Conservation (phyloP, 2,113 vertebrate genomes). For the Synodontis membranacea region DNA sequence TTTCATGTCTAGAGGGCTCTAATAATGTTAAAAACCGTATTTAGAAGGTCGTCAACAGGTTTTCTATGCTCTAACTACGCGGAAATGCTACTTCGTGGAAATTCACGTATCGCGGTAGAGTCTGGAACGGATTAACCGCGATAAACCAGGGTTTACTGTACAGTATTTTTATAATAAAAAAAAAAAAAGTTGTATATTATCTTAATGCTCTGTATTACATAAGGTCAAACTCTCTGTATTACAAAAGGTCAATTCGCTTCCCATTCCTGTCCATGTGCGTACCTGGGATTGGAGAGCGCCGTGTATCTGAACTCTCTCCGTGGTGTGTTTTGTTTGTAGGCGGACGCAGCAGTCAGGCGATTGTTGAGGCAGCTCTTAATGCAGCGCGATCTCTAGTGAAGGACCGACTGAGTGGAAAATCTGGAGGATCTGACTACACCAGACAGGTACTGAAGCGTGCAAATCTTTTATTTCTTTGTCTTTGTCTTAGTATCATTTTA, state of each 20-base stretch:
- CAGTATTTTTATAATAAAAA: neutral
- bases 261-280: neutral
- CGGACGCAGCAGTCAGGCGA: constrained; percentile 86
- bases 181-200: neutral
- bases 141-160: too few relatives aligned
- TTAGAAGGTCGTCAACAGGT: too few relatives aligned
- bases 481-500: neutral
- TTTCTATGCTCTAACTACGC: too few relatives aligned
- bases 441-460: constrained; percentile 76
- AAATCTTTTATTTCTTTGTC: neutral
- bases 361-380: constrained; percentile 85
- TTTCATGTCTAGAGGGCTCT: too few relatives aligned
- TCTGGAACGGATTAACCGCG: too few relatives aligned
- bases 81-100: too few relatives aligned
- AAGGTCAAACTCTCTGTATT: neutral
- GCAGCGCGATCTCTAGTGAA: constrained; percentile 84
- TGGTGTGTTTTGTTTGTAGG: constrained; percentile 68
- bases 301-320: neutral
- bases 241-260: neutral
- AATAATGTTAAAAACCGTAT: too few relatives aligned
- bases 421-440: constrained; percentile 79
- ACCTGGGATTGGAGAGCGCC: neutral
- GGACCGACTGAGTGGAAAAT: constrained; percentile 81
- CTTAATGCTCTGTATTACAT: neutral
- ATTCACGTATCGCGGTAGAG: too few relatives aligned